Evolutionary conservation across 2,888 invertebrate species (phyloP).

Genomic region (Hyalella azteca): DNA sequence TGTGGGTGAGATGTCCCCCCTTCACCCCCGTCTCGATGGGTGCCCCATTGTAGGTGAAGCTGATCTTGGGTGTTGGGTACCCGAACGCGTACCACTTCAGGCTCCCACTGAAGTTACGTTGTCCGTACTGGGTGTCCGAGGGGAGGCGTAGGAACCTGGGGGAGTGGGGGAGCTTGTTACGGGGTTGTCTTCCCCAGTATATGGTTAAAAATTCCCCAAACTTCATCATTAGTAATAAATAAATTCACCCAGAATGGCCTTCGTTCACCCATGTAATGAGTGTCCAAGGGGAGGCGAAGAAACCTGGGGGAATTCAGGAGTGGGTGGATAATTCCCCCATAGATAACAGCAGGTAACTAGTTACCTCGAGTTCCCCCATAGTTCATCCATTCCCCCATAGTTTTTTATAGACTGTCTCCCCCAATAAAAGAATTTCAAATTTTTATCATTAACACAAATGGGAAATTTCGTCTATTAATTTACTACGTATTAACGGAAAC

Average conservation of each 20-base stretch:
- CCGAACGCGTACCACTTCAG: conserved; percentile 92
- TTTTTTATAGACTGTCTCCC: too few species aligned
- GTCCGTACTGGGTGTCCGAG: conserved; percentile 86
- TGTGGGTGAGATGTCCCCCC: conserved; percentile 77
- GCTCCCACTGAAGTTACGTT: conserved; percentile 87
- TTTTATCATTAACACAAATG: too few species aligned
- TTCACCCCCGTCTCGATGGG: conserved; percentile 76
- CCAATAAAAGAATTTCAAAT: too few species aligned
- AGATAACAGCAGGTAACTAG: too few species aligned
- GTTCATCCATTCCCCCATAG: too few species aligned
- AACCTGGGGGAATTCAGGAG: conserved; percentile 69
- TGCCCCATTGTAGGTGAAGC: conserved; percentile 85
- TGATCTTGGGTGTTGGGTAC: conserved; percentile 93
- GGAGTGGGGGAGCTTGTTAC: background rate
- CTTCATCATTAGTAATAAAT: too few species aligned
- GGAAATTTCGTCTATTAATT: too few species aligned
- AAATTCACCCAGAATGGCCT: background rate
- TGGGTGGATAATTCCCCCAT: too few species aligned
- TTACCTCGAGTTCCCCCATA: too few species aligned
- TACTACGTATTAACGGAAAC: too few species aligned
- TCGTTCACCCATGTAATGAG: conserved; percentile 70
- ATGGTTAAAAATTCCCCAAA: too few species aligned
- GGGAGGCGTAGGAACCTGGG: conserved; percentile 80
- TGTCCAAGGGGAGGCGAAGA: conserved; percentile 82
- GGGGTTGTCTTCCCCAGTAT: too few species aligned